Percentiles rank a stretch among this genome's conserved stretches.
Evolutionary conservation across 2,113 vertebrate genomes (phyloP).

Genomic region (Plecotus auritus): DNA sequence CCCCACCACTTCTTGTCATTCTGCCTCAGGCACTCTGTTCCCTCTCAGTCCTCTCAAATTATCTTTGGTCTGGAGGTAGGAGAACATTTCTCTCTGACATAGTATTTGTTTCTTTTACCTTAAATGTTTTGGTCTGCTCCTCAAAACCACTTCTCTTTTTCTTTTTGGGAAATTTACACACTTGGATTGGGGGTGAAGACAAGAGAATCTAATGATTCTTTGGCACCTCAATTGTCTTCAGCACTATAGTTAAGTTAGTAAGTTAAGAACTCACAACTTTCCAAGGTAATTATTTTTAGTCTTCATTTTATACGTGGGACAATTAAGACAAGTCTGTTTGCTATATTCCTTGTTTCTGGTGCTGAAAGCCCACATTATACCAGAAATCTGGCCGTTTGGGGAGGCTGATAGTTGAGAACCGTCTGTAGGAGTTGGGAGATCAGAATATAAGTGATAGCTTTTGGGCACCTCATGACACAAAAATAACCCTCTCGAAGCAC

Average conservation of each 20-base stretch:
- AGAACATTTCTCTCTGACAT: not conserved
- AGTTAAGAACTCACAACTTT: not conserved
- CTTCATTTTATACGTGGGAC: not conserved
- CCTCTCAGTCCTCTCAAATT: not conserved
- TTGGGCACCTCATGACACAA: not conserved
- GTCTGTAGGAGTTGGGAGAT: not conserved
- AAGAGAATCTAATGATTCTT: not conserved
- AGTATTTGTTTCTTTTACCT: not conserved
- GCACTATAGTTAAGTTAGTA: not conserved
- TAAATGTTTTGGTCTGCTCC: not conserved
- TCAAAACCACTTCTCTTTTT: not conserved
- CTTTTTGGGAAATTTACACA: not conserved
- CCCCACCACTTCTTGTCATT: not conserved
- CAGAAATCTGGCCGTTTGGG: not conserved
- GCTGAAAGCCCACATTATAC: not conserved
- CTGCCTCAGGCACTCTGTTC: not conserved
- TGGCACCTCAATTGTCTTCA: not conserved
- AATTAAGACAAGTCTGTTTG: not conserved
- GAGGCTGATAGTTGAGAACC: not conserved
- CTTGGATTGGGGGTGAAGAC: not conserved
- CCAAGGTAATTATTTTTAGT: not conserved
- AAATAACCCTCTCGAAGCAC: not conserved
- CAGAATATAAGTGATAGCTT: not conserved
- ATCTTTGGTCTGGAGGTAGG: not conserved
- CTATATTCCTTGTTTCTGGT: not conserved